Evolutionary conservation across 2,113 vertebrate genomes (phyloP), one percentile per base, ranked within the genome.

Genomic region (Psittacula cyanocephala): DNA sequence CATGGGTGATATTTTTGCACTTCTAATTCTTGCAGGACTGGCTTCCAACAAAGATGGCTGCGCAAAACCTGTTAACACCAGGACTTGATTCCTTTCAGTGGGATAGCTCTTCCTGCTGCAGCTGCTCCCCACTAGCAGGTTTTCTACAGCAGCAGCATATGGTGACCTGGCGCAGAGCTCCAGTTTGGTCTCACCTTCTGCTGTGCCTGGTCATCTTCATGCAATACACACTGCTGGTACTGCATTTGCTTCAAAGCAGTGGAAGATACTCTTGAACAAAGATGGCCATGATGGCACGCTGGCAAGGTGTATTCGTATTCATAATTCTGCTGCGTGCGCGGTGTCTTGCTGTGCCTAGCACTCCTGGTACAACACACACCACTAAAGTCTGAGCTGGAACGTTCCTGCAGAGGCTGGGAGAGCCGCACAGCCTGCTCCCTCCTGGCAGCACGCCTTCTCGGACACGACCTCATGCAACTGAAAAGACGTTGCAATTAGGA

Each of bases 321-420:
- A 0, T 5, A 18, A 3, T 59, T 6, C 7, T 8, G 43, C 53
- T 11, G 35, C 0, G 2, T 27, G 47, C 0, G 3, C 1, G 4
- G n/a, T 33, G 59, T 4, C 74, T 13, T 12, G 44, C 74, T 46
- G 80, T 31, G 74, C 88, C 74, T 24, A 3, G 55, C 55, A 1
- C 53, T n/a, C 16, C 70, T 3, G 2, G 49, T 13, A 11, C 86
- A 12, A 10, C 31, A 3, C 1, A 2, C 35, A 2, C 7, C 1
- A 6, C 79, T 22, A 8, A 4, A 29, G 59, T 7, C 17, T 27
- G 67, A 68, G 35, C 82, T 50, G 67, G 88, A 76, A 27, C 7
- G 1, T 17, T 27, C 19, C 46, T 35, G 67, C 16, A 18, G 88
- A 31, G 35, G 35, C 52, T 46, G 74, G 79, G 81, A 53, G 43